A percentile compares a stretch with the other conserved stretches of the same genome.
These are phyloP conservation scores for Prietella phreatophila DNA, from an alignment of 2,113 vertebrate genomes.

Conservation along the genomic window DNA sequence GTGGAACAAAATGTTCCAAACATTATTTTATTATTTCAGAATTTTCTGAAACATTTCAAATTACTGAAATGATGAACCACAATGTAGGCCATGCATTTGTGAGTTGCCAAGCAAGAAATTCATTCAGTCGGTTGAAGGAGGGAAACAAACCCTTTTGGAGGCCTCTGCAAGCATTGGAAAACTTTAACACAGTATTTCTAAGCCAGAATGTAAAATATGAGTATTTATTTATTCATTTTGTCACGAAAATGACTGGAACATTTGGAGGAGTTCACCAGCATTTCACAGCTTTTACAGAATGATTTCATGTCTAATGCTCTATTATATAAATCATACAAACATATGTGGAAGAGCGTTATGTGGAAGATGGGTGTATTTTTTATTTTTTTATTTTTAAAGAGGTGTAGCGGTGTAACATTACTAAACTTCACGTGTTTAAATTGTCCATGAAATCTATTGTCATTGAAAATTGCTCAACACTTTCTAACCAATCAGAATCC, in stretches of 20 bases:
- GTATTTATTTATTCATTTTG: background rate
- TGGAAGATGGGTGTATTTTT: background rate
- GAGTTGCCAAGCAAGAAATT: constrained; percentile 10
- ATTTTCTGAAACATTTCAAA: background rate
- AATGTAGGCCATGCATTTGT: constrained; percentile 29
- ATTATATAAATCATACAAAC: background rate
- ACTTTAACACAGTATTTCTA: background rate
- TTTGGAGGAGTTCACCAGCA: background rate
- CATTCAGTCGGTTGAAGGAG: background rate
- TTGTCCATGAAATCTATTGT: constrained; percentile 20
- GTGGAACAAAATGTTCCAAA: background rate
- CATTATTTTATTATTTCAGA: background rate
- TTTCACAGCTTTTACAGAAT: background rate
- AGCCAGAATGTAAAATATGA: background rate
- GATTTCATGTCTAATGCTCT: background rate
- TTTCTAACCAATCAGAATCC: background rate
- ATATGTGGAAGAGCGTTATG: background rate
- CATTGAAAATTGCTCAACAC: background rate
- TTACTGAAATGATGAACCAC: background rate
- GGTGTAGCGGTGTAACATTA: background rate
- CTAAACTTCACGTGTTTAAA: background rate
- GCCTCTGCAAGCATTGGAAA: constrained; percentile 10
- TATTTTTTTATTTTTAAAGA: too few species aligned
- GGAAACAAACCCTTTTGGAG: constrained; percentile 27
- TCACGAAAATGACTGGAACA: background rate